Conservation (phyloP, 2,113 vertebrate species). For the Austrofundulus limnaeus region DNA sequence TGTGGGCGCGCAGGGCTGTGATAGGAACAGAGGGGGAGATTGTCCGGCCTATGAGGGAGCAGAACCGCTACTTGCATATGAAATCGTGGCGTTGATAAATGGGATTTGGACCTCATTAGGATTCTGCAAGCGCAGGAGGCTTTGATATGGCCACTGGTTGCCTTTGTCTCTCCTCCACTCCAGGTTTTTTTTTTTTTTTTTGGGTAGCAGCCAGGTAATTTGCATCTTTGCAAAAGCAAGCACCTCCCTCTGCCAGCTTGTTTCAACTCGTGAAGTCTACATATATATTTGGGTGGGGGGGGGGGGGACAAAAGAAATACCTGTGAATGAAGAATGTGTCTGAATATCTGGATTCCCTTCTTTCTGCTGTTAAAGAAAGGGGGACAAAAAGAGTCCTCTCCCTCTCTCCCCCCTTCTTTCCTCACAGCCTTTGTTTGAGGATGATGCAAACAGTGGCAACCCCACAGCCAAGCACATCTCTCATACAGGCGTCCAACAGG, state of each 20-base stretch:
- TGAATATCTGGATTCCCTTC: constrained; percentile 14
- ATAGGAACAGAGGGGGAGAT: constrained; percentile 36
- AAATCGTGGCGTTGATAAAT: constrained; percentile 68
- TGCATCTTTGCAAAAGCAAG: constrained; percentile 58
- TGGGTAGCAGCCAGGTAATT: constrained; percentile 37
- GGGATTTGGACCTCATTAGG: constrained; percentile 53
- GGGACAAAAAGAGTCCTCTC: not conserved
- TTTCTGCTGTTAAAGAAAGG: constrained; percentile 53
- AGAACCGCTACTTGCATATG: constrained; percentile 65
- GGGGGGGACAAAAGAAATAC: constrained; percentile 18
- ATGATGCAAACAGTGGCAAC: constrained; percentile 84
- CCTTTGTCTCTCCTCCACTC: constrained; percentile 75
- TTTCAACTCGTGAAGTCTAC: not conserved
- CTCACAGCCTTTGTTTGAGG: constrained; percentile 60
- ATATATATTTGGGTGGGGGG: not conserved
- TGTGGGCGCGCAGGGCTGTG: constrained; percentile 32
- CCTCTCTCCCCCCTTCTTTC: constrained; percentile 1
- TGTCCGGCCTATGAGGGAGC: constrained; percentile 55
- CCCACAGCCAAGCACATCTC: constrained; percentile 46
- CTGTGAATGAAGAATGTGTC: constrained; percentile 25
- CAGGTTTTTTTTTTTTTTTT: constrained; percentile 28
- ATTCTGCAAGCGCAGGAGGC: constrained; percentile 51
- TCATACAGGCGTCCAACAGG: constrained; percentile 42
- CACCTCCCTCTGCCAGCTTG: not conserved
- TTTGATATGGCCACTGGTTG: constrained; percentile 62